Conservation (phyloP, 2,113 vertebrate species). For the Scalopus aquaticus region DNA sequence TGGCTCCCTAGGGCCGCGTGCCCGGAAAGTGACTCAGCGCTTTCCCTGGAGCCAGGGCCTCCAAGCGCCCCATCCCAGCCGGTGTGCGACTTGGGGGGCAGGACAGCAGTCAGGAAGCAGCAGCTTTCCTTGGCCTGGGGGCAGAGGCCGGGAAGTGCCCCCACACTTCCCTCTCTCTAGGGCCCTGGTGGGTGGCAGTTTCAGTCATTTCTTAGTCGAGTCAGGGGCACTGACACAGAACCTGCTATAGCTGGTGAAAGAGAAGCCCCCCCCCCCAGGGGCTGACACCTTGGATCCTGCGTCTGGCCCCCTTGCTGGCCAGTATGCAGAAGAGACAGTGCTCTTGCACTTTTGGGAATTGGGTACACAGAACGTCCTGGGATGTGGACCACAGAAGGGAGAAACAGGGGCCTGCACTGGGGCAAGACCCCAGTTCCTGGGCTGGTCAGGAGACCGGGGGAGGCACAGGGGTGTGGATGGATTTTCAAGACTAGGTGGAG, state of each 20-base stretch:
- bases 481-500: neutral
- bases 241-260: neutral
- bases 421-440: no score
- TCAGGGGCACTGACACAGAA: neutral
- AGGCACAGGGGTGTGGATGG: neutral
- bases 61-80: neutral
- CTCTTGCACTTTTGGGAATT: neutral
- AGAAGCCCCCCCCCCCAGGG: neutral
- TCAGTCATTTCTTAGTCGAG: neutral
- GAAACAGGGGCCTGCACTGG: no score
- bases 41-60: neutral
- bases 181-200: neutral
- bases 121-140: neutral
- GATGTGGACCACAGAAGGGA: neutral
- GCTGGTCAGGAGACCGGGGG: neutral
- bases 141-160: neutral
- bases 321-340: neutral
- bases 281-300: neutral
- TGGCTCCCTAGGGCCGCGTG: neutral
- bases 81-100: neutral
- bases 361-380: neutral
- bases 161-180: neutral
- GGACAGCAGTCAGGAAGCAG: no score
- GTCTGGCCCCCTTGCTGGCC: no score
- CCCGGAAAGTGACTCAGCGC: conserved; percentile 59